A percentile compares a stretch with the other conserved stretches of the same genome.
phyloP scores from a whole-genome alignment of 1,140 invertebrate genomes.

The Lepidurus couesii region DNA sequence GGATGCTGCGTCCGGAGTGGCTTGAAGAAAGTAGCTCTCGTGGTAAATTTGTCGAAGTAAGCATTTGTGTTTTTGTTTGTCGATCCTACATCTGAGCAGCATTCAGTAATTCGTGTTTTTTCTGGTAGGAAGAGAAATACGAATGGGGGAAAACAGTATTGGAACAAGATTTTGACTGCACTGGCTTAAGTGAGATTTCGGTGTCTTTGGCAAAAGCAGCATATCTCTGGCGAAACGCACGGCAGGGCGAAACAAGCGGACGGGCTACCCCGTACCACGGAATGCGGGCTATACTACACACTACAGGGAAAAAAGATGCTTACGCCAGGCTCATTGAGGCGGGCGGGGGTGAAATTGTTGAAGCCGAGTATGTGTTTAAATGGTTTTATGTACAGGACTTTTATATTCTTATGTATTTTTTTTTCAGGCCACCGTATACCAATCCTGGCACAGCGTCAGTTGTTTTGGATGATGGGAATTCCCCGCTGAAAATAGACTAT shows the following conservation, averaged over 20 bases:
- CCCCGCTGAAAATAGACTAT: neutral
- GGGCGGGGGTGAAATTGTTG: constrained; percentile 61
- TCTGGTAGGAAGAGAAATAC: constrained; percentile 62
- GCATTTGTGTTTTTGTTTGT: constrained; percentile 38
- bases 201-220: constrained; percentile 47
- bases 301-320: constrained; percentile 54
- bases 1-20: constrained; percentile 74
- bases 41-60: constrained; percentile 61
- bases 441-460: neutral
- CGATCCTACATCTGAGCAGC: neutral
- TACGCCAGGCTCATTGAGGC: constrained; percentile 63
- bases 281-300: constrained; percentile 63
- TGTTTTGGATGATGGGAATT: neutral
- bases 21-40: constrained; percentile 57
- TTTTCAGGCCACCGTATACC: neutral
- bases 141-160: constrained; percentile 64
- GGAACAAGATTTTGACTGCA: constrained; percentile 46
- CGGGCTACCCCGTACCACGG: constrained; percentile 57
- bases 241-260: constrained; percentile 41
- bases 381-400: neutral
- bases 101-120: neutral
- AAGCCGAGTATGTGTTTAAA: constrained; percentile 47
- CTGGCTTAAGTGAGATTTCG: constrained; percentile 47
- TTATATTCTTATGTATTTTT: neutral
- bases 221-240: constrained; percentile 57